A percentile compares a stretch with the other conserved stretches of the same genome.
Conservation (phyloP, 2,888 invertebrate species). For the Ctena decussata region DNA sequence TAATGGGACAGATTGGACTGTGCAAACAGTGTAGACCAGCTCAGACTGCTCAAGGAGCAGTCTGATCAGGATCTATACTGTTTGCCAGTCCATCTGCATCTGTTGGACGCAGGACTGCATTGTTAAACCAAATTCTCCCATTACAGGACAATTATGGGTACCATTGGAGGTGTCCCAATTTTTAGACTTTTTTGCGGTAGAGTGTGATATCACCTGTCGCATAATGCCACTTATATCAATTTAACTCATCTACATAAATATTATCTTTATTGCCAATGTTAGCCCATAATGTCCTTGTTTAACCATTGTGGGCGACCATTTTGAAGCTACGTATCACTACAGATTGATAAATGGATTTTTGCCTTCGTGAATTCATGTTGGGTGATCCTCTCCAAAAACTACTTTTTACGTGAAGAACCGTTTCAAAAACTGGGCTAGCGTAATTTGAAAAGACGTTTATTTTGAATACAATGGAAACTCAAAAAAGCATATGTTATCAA, state of each 20-base stretch:
- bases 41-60: no score
- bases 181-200: no score
- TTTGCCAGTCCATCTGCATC: no score
- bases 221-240: conserved; percentile 3
- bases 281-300: conserved; percentile 2
- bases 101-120: no score
- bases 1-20: no score
- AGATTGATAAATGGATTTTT: conserved; percentile 35
- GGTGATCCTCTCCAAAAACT: conserved; percentile 29
- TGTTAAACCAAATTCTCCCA: no score
- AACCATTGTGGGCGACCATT: conserved; percentile 42
- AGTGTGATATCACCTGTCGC: background rate
- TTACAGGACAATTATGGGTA: no score
- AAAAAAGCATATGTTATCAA: conserved; percentile 11
- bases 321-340: conserved; percentile 17
- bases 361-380: background rate
- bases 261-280: conserved; percentile 14
- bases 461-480: background rate
- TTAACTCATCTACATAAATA: conserved; percentile 19
- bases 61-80: no score
- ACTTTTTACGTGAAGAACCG: no score
- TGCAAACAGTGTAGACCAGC: no score
- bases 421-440: no score
- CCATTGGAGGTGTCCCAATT: no score
- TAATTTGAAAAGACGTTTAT: background rate